These are phyloP conservation scores for Engraulis encrasicolus DNA, from an alignment of 2,113 vertebrate genomes.

Conservation along the genomic window DNA sequence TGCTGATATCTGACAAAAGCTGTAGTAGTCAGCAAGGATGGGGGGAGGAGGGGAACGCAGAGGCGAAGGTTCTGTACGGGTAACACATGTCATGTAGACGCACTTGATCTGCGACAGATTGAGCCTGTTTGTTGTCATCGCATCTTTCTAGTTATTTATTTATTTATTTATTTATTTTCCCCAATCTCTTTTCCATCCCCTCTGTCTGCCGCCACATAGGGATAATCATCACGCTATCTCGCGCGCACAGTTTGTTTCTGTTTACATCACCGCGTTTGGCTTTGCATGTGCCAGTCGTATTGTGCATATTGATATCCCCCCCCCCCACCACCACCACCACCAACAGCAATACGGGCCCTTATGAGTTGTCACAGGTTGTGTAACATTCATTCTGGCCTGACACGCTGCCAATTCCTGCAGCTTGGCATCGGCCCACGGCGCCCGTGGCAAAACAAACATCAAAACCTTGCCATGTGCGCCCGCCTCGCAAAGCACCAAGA, in stretches of 20 bases:
- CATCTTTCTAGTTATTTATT: too few species aligned
- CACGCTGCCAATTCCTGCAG: slow-evolving; percentile 50
- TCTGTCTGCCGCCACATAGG: slow-evolving; percentile 19
- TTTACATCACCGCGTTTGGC: slow-evolving; percentile 50
- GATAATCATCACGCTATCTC: slow-evolving; percentile 50
- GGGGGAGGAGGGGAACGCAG: neutral
- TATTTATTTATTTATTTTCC: too few species aligned
- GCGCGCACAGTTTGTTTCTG: slow-evolving; percentile 49
- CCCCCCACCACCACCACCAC: too few species aligned
- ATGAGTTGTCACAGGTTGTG: slow-evolving; percentile 58
- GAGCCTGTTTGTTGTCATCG: slow-evolving; percentile 18
- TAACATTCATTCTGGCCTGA: slow-evolving; percentile 50
- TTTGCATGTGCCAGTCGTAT: slow-evolving; percentile 47
- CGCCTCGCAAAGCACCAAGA: slow-evolving; percentile 37
- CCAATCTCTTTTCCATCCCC: slow-evolving; percentile 23
- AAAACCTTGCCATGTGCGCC: slow-evolving; percentile 38
- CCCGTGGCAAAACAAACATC: slow-evolving; percentile 52
- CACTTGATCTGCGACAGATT: slow-evolving; percentile 16
- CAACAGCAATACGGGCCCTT: slow-evolving; percentile 53
- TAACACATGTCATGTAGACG: neutral
- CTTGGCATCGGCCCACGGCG: slow-evolving; percentile 42
- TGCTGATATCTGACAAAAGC: neutral
- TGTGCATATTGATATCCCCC: slow-evolving; percentile 55
- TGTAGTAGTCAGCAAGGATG: neutral
- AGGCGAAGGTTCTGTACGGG: neutral